These are phyloP conservation scores for Indri indri DNA, from an alignment of 2,113 vertebrate genomes.

Conservation along the genomic window DNA sequence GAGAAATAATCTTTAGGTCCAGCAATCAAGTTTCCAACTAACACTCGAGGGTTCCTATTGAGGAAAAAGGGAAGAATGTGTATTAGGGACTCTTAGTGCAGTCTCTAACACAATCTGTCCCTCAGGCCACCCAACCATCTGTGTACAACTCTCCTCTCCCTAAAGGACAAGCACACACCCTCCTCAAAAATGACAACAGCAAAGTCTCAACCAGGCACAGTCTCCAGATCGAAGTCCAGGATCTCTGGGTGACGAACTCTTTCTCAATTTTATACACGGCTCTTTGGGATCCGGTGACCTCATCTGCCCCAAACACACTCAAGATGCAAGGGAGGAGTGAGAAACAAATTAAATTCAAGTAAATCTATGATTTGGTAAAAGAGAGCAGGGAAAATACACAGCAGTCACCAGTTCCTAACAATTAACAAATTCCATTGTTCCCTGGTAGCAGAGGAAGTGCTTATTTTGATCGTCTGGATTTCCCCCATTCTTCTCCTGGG, in stretches of 20 bases:
- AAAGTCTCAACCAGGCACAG: background rate
- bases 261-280: background rate
- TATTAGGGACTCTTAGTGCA: background rate
- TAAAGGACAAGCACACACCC: background rate
- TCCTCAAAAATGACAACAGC: background rate
- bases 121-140: background rate
- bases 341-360: background rate
- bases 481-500: background rate
- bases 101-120: background rate
- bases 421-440: background rate
- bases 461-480: background rate
- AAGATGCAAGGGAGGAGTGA: background rate
- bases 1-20: background rate
- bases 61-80: background rate
- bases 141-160: background rate
- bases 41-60: background rate
- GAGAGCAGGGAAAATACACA: background rate
- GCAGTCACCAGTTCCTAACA: background rate
- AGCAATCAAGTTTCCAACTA: background rate
- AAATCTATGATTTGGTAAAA: background rate
- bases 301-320: background rate
- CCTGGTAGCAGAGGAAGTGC: background rate
- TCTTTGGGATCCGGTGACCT: background rate
- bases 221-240: background rate
- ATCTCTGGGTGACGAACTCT: background rate